Conservation (phyloP, 2,113 vertebrate species). For the Chrysemys picta region DNA sequence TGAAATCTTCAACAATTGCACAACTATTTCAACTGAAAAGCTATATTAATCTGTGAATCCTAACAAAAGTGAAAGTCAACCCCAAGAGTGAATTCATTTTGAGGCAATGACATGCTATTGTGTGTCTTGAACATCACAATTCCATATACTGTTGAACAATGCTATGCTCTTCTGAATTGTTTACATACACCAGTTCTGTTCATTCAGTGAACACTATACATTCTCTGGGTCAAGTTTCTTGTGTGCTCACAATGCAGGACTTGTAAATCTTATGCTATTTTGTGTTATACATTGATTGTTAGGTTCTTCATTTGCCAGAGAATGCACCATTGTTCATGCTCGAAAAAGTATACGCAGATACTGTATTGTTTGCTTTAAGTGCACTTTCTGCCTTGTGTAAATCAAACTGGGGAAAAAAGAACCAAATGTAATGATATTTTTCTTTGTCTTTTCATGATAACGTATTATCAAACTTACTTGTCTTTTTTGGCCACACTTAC, state of each 20-base stretch:
- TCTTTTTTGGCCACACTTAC: background rate
- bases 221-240: background rate
- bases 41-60: background rate
- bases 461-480: background rate
- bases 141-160: background rate
- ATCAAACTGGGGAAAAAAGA: background rate
- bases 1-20: background rate
- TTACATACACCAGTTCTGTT: background rate
- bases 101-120: background rate
- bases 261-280: background rate
- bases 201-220: background rate
- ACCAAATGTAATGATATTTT: background rate
- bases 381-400: slow-evolving; percentile 20
- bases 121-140: background rate
- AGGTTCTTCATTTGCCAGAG: background rate
- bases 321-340: slow-evolving; percentile 16
- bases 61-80: slow-evolving; percentile 30
- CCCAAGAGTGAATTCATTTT: background rate
- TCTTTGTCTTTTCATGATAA: background rate
- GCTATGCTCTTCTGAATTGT: background rate
- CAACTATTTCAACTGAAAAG: background rate
- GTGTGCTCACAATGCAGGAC: background rate
- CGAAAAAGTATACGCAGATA: background rate
- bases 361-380: background rate
- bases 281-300: background rate